Evolutionary conservation across 2,888 invertebrate species (phyloP), one percentile per base, ranked within the genome.

Genomic region (Proisotoma minuta): DNA sequence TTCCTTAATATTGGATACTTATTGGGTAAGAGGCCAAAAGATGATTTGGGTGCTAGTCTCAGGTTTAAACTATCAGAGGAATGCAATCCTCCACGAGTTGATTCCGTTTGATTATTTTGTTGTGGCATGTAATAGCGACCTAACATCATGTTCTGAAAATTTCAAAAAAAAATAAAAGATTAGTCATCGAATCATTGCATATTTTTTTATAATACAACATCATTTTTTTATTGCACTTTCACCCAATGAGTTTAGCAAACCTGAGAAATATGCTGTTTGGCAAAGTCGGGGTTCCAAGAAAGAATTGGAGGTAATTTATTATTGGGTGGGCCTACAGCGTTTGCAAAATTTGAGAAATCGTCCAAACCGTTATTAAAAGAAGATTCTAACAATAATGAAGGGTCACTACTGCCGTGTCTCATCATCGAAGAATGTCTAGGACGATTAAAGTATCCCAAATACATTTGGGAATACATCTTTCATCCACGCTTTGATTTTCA

Each of bases 1-100:
- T 63, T 63, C 20, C 56, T 58, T 12, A 50, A 34, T 1, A 66
- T 51, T 12, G 66, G 60, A 48, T 66, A 66, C 49, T 66, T 66
- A 20, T 60, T 66, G 39, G 66, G 66, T 26, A 66, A 40, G 3
- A 66, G 51, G 8, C 54, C 54, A 34, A 57, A 66, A 1, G 63
- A 56, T 3, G 59, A 59, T 15, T 53, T 63, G 12, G 66, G 34
- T 0, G 66, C 60, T 48, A 62, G 48, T 5, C 66, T 60, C 20
- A 63, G 60, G 20, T 52, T 47, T 10, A 58, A 43, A 22, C 52
- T 62, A 40, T 66, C 58, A 40, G 27, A 39, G 39, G 15, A 23
- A 12, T 26, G 8, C 50, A 39, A 26, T n/a, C 56, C 59, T 29
- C 54, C 58, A 18, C 60, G 60, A 12, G 60, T 56, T 23, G 57